Evolutionary conservation across 2,113 vertebrate species (phyloP), one percentile per base, ranked within the genome.

Genomic region (Anhinga rufa): DNA sequence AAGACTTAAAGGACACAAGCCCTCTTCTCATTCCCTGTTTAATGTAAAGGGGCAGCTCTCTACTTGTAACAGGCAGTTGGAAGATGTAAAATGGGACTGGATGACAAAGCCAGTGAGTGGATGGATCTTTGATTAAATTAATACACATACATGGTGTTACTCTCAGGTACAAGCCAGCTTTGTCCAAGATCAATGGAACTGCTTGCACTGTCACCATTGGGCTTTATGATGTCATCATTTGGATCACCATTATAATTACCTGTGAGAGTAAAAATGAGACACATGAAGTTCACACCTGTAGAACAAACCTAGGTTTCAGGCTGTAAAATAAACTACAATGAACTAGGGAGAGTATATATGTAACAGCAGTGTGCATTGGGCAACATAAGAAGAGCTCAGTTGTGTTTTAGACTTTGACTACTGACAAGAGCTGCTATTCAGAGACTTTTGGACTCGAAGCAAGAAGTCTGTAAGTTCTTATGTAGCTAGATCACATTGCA

Each of bases 201-300:
- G 21, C 91, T 95, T 69, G 99, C 98, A 65, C 72, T 74, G 7
- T 86, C 97, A 29, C 98, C 98, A 79, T 98, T 97, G 15, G 98
- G 96, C 94, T 98, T 99, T 62, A 98, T 78, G 93, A 98, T 98
- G 97, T 99, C 99, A 72, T 99, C 99, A 36, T 58, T 78, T 34
- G 97, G 88, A 75, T 98, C 84, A 44, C 96, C 98, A 74, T 99
- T 99, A 90, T 98, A 99, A 94, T 99, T 99, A 82, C 99, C 99
- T 99, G 89, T 62, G 69, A 88, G 31, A 3, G 5, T 51, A 75
- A 86, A 93, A 86, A 85, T 64, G 51, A 10, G 19, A 60, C 31
- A 61, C 3, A 34, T n/a, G 17, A 86, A 86, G 18, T 89, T 82
- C 48, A 75, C 60, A 89, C 3, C 10, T 49, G 7, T 28, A 82